Base-by-base conservation (phyloP, 2,888 invertebrate genomes). In the Aspidiotus rigidus region DNA sequence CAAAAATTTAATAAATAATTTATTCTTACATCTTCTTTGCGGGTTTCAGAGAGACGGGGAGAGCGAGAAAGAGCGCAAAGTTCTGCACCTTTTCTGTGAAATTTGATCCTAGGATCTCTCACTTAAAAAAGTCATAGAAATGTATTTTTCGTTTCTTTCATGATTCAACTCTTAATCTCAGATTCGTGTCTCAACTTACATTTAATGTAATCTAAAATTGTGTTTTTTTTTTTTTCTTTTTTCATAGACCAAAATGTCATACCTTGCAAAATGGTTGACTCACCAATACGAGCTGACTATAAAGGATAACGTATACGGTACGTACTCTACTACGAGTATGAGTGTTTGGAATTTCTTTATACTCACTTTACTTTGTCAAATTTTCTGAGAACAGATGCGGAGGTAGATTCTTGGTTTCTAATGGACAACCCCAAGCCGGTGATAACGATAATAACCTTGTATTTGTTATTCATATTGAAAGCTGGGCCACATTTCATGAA, bases 401-500 rank as follows among this genome's bases (percentile, higher is more conserved):
- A 87, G 70, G 85, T 87, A 8, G 83, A 84, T 72, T 78, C 81
- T 69, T 86, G 85, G 83, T 82, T 85, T 5, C 76, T 91, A 59
- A 83, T 88, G 74, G 80, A 82, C 0, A 83, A 85, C 44, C 86
- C 89, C 5, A 82, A 83, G 76, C 84, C 86, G 69, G 81, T 81
- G 0, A 2, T 86, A 8, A 71, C 78, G 1, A 73, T 89, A 13
- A 77, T 85, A 8, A 77, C 78, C 0, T 69, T 81, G 0, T 93
- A 93, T 76, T 79, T 90, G 13, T 80, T 84, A 74, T 85, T 89
- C 74, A 85, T 90, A 0, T 79, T 84, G 41, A 83, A 83, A 74
- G 80, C 85, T 76, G 91, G 91, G 0, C 91, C 91, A 0, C 79
- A 80, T 56, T 81, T 84, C 75, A 84, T 84, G 84, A 77, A 78